Conservation (phyloP, 1,140 invertebrate species). For the Sitodiplosis mosellana region DNA sequence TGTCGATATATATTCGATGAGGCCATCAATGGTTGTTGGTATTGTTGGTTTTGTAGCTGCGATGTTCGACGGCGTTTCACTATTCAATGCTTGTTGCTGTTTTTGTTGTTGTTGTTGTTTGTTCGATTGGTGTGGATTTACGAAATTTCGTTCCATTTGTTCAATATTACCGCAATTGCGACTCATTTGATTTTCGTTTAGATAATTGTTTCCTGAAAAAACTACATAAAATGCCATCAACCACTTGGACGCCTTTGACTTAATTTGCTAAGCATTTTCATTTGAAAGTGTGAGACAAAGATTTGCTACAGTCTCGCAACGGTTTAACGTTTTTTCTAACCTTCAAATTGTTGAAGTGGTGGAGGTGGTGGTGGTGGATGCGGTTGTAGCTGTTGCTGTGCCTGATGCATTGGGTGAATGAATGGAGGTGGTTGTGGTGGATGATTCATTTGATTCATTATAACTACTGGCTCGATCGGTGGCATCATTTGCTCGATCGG, state of each 20-base stretch:
- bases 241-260: not conserved
- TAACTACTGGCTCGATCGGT: no score
- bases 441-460: constrained; percentile 21
- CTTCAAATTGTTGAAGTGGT: constrained; percentile 13
- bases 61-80: constrained; percentile 7
- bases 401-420: not conserved
- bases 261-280: no score
- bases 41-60: constrained; percentile 4
- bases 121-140: no score
- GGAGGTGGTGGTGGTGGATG: constrained; percentile 24
- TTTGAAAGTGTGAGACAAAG: no score
- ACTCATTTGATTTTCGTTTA: constrained; percentile 5
- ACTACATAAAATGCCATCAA: constrained; percentile 23
- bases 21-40: constrained; percentile 24
- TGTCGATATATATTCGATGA: constrained; percentile 24
- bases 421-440: constrained; percentile 15
- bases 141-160: no score
- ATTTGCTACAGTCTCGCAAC: no score
- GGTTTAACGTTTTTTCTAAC: no score
- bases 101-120: no score
- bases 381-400: constrained; percentile 12
- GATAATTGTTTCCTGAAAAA: constrained; percentile 21
- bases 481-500: not conserved
- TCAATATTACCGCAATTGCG: no score
- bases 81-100: no score